Evolutionary conservation across 2,888 invertebrate species (phyloP).

Genomic region (Polymixis lichenea): DNA sequence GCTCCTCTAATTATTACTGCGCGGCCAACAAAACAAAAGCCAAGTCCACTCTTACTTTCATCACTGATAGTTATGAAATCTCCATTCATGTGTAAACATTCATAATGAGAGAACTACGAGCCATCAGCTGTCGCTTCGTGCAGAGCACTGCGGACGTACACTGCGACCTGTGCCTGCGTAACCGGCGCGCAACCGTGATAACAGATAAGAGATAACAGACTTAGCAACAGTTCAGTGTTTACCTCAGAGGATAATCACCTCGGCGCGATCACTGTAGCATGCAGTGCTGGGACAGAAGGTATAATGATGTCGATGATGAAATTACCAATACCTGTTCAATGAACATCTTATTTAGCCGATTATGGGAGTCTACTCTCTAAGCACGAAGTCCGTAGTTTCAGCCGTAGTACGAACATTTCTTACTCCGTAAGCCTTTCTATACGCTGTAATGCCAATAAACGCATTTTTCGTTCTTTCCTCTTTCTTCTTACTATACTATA

Average conservation of each 20-base stretch:
- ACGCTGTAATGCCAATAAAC: no score
- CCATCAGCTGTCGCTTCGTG: neutral
- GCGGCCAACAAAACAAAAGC: neutral
- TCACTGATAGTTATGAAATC: constrained; percentile 18
- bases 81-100: constrained; percentile 8
- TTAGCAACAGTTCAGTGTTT: constrained; percentile 51
- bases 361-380: no score
- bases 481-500: no score
- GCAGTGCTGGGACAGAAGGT: constrained; percentile 20
- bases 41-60: constrained; percentile 2
- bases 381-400: no score
- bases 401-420: no score
- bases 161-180: constrained; percentile 22
- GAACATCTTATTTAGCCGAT: neutral
- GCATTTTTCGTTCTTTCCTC: no score
- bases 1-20: neutral
- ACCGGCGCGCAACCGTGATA: constrained; percentile 9
- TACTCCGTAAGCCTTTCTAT: no score
- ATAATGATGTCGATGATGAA: neutral
- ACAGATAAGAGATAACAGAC: constrained; percentile 28
- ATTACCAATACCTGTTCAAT: neutral
- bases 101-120: neutral
- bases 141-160: constrained; percentile 24
- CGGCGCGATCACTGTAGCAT: neutral
- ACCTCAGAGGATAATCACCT: constrained; percentile 42